These are phyloP conservation scores for Corythornis madagascariensis DNA, from an alignment of 2,113 vertebrate species.

Conservation along the genomic window DNA sequence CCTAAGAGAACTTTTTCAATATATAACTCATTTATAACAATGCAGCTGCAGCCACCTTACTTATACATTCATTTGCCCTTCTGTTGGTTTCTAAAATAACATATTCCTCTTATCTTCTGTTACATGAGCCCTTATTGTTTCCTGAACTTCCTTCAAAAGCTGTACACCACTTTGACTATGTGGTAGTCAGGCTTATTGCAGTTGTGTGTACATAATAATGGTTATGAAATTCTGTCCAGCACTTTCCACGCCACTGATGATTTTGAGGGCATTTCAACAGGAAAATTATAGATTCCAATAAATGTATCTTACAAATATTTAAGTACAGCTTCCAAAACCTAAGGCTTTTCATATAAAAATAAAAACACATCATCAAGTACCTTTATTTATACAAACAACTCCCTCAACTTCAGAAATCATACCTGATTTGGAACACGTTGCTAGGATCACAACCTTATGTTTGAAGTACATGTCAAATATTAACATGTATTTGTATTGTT, in stretches of 20 bases:
- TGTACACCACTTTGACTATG: background rate
- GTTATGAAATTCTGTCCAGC: background rate
- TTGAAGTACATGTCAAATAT: conserved; percentile 2
- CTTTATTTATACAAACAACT: background rate
- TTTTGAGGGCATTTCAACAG: background rate
- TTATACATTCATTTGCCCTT: background rate
- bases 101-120: background rate
- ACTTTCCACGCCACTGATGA: background rate
- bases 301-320: background rate
- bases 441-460: background rate
- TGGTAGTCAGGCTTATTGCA: background rate
- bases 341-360: background rate
- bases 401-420: background rate
- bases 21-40: background rate
- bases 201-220: background rate
- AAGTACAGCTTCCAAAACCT: background rate
- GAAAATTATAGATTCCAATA: background rate
- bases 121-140: background rate
- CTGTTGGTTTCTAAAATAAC: background rate
- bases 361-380: background rate
- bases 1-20: background rate
- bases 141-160: background rate
- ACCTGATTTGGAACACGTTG: background rate
- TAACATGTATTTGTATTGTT: background rate
- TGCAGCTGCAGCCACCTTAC: background rate